These are phyloP conservation scores for Metopia argyrocephala DNA, from an alignment of 2,888 invertebrate species.

Conservation along the genomic window DNA sequence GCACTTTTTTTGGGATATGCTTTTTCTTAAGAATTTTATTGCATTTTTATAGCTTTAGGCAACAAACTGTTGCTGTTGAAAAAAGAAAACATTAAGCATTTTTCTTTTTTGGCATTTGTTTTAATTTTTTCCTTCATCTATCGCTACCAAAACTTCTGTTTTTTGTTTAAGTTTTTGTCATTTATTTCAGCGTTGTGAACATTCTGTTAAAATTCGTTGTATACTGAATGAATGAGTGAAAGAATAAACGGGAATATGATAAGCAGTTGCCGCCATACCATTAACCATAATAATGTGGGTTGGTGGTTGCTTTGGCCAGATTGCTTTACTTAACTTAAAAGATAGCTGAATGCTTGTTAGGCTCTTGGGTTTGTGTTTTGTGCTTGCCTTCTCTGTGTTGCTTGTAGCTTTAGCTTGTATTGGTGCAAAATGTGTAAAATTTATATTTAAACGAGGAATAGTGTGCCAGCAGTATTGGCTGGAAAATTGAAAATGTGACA, in stretches of 20 bases:
- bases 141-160: neutral
- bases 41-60: slow-evolving; percentile 45
- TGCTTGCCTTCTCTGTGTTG: neutral
- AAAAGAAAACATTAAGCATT: neutral
- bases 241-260: slow-evolving; percentile 38
- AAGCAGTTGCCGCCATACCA: slow-evolving; percentile 27
- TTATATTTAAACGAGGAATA: neutral
- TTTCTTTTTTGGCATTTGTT: neutral
- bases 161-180: slow-evolving; percentile 7
- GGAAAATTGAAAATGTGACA: slow-evolving; percentile 62
- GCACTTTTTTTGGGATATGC: neutral
- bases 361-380: neutral
- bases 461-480: slow-evolving; percentile 9
- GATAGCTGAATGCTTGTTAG: neutral
- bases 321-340: neutral
- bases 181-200: slow-evolving; percentile 8
- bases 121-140: neutral
- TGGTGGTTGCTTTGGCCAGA: slow-evolving; percentile 13
- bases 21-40: slow-evolving; percentile 15
- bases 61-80: slow-evolving; percentile 59
- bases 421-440: neutral
- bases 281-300: slow-evolving; percentile 36
- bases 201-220: slow-evolving; percentile 16
- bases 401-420: neutral
- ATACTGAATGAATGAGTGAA: slow-evolving; percentile 10